These are phyloP conservation scores for Apteryx mantelli DNA, from an alignment of 2,113 vertebrate species.

Conservation along the genomic window DNA sequence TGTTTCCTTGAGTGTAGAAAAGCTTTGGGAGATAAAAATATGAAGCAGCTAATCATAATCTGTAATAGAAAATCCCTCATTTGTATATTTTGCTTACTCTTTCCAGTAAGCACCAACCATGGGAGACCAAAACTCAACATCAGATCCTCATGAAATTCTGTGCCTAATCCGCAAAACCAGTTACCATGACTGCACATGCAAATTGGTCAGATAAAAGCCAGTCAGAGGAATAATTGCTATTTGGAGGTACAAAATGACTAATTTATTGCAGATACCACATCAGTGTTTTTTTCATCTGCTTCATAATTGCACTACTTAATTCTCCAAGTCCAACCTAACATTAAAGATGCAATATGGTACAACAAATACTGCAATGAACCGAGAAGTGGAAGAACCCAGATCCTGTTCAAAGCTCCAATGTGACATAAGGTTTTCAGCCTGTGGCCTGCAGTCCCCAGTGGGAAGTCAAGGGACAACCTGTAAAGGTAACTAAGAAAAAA, in stretches of 20 bases:
- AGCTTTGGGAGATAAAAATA: not conserved
- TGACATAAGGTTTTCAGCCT: not conserved
- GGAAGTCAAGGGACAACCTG: not conserved
- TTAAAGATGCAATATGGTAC: not conserved
- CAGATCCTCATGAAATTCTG: slow-evolving; percentile 50
- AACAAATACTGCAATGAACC: not conserved
- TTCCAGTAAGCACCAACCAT: not conserved
- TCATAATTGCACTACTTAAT: slow-evolving; percentile 40
- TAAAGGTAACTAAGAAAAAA: not conserved
- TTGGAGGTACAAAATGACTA: slow-evolving; percentile 66
- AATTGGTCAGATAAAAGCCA: slow-evolving; percentile 70
- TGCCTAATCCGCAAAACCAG: slow-evolving; percentile 56
- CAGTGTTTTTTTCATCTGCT: not conserved
- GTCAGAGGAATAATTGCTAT: slow-evolving; percentile 69
- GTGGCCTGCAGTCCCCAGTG: accelerated
- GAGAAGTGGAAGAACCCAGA: not conserved
- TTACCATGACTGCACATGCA: slow-evolving; percentile 73
- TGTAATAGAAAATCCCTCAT: not conserved
- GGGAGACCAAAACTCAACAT: not conserved
- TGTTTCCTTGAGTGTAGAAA: slow-evolving; percentile 10
- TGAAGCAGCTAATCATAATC: not conserved
- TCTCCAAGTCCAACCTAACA: not conserved
- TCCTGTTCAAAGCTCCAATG: not conserved
- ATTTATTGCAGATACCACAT: slow-evolving; percentile 62
- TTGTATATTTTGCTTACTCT: not conserved